Conservation (phyloP, 2,797 vertebrate species). For the Sylvilagus floridanus region DNA sequence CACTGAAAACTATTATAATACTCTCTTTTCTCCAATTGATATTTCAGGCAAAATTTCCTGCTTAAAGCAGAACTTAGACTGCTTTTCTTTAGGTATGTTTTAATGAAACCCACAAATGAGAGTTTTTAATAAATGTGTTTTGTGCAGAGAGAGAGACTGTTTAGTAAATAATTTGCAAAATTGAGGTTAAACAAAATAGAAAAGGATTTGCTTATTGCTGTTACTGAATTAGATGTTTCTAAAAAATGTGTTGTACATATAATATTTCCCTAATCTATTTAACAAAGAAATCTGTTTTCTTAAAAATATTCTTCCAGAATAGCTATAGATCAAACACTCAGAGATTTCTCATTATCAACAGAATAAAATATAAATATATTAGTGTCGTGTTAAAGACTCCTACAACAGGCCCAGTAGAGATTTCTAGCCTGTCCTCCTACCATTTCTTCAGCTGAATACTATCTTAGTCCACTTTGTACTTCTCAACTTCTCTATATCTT, state of each 20-base stretch:
- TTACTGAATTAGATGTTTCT: not conserved
- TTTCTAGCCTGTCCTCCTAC: not conserved
- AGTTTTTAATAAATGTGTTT: not conserved
- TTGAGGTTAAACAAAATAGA: not conserved
- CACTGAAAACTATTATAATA: not conserved
- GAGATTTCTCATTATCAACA: not conserved
- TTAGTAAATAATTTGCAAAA: not conserved
- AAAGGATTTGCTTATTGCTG: not conserved
- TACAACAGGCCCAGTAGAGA: not conserved
- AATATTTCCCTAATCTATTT: not conserved
- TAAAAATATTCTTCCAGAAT: slow-evolving; percentile 4
- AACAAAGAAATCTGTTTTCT: not conserved
- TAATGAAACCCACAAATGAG: not conserved
- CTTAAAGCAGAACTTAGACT: not conserved
- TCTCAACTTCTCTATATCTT: not conserved
- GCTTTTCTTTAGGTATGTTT: not conserved
- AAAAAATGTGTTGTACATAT: not conserved
- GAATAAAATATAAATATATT: not conserved
- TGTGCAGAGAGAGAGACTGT: not conserved
- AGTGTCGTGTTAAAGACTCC: not conserved
- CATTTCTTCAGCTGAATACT: not conserved
- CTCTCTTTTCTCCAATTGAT: not conserved
- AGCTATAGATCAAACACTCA: not conserved
- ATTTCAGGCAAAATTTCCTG: not conserved
- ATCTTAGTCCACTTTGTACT: not conserved